Percentiles rank a stretch among this genome's conserved stretches.
phyloP scores from a whole-genome alignment of 2,888 invertebrate genomes.

The Xestobium rufovillosum region DNA sequence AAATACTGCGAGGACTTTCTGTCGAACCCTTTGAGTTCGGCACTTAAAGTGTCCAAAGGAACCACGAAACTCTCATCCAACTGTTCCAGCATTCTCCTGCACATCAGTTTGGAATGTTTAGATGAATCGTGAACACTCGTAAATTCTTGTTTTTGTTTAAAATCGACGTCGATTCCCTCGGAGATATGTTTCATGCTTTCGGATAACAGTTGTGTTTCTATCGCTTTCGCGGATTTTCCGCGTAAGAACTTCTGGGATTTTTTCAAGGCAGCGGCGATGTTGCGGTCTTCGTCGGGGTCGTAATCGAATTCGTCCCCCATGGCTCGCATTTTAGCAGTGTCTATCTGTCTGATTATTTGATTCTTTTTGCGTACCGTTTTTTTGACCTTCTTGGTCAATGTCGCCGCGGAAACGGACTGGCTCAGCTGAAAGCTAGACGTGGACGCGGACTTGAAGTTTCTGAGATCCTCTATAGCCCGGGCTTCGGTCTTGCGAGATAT shows the following conservation, averaged over 20 bases:
- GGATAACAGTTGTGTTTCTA: constrained; percentile 57
- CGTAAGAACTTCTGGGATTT: constrained; percentile 50
- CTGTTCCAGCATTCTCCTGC: constrained; percentile 39
- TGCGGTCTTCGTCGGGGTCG: constrained; percentile 44
- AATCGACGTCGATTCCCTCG: constrained; percentile 42
- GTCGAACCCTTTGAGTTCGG: constrained; percentile 57
- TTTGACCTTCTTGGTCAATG: constrained; percentile 53
- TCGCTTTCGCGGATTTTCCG: constrained; percentile 70
- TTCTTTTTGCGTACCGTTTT: constrained; percentile 46
- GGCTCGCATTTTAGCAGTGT: constrained; percentile 40
- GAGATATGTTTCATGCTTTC: constrained; percentile 50
- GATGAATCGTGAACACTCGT: constrained; percentile 22
- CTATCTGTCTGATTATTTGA: constrained; percentile 42
- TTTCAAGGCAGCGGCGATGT: constrained; percentile 39
- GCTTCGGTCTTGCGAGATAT: constrained; percentile 60
- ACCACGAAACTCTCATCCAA: constrained; percentile 51
- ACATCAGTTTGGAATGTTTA: constrained; percentile 42
- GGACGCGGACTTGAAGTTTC: constrained; percentile 52
- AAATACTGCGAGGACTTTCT: constrained; percentile 52
- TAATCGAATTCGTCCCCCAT: constrained; percentile 46
- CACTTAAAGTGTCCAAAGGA: constrained; percentile 53
- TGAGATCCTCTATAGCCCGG: constrained; percentile 61
- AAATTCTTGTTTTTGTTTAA: constrained; percentile 23
- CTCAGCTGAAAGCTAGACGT: constrained; percentile 55
- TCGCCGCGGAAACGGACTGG: constrained; percentile 55